These are phyloP conservation scores for Ypsolopha scabrella DNA, from an alignment of 2,888 invertebrate species.

Conservation along the genomic window DNA sequence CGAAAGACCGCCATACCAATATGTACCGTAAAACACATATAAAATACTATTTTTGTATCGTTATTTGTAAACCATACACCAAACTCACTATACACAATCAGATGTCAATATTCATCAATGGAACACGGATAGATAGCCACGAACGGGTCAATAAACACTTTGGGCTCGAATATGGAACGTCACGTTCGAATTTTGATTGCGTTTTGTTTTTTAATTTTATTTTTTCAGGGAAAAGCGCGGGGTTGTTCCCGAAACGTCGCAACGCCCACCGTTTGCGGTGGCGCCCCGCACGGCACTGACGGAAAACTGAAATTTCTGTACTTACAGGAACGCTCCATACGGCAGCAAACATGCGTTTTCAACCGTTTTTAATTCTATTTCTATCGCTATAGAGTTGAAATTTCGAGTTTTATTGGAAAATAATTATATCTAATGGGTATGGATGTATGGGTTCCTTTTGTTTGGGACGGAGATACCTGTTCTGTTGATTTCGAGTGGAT, in stretches of 20 bases:
- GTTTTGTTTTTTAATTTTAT: constrained; percentile 14
- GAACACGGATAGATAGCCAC: background rate
- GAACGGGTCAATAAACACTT: background rate
- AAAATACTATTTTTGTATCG: constrained; percentile 54
- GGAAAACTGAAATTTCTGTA: constrained; percentile 33
- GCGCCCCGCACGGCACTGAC: constrained; percentile 64
- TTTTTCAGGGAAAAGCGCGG: constrained; percentile 27
- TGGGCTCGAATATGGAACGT: background rate
- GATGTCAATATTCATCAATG: constrained; percentile 7
- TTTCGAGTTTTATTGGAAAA: constrained; percentile 7
- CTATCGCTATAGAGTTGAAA: background rate
- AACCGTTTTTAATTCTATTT: background rate
- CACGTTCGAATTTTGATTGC: constrained; percentile 2
- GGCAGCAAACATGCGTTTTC: background rate
- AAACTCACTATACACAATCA: constrained; percentile 13
- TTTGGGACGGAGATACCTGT: constrained; percentile 36
- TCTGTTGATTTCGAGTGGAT: constrained; percentile 40
- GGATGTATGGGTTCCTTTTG: constrained; percentile 51
- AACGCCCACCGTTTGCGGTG: constrained; percentile 57
- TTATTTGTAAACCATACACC: constrained; percentile 35
- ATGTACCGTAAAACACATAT: constrained; percentile 45
- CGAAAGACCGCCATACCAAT: constrained; percentile 41
- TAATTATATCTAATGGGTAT: constrained; percentile 27
- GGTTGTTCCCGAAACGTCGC: constrained; percentile 31
- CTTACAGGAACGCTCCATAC: constrained; percentile 28